Conservation (phyloP, 1,140 invertebrate species). For the Oryzaephilus surinamensis region DNA sequence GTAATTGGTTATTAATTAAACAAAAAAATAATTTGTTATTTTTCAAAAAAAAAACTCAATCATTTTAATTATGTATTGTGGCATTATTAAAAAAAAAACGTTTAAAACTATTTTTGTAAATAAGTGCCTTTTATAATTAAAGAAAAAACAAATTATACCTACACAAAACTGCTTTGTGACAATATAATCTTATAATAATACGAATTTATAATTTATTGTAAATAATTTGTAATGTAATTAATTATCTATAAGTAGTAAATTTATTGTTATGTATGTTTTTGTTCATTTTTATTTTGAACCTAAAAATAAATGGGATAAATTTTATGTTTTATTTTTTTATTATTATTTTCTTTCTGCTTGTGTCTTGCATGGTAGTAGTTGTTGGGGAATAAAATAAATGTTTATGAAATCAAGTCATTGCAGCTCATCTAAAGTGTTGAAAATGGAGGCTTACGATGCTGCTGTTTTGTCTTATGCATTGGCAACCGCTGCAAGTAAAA, state of each 20-base stretch:
- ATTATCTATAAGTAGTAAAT: slow-evolving; percentile 16
- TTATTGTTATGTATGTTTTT: slow-evolving; percentile 32
- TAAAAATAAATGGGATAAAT: slow-evolving; percentile 35
- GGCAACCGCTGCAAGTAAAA: slow-evolving; percentile 37
- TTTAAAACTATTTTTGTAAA: no score
- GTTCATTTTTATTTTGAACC: slow-evolving; percentile 32
- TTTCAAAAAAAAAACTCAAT: no score
- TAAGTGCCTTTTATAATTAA: no score
- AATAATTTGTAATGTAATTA: no score
- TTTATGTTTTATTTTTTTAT: slow-evolving; percentile 29
- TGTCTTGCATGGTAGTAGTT: slow-evolving; percentile 1
- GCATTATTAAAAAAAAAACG: no score
- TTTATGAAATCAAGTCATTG: slow-evolving; percentile 19
- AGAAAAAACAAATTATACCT: no score
- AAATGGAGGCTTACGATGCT: slow-evolving; percentile 46
- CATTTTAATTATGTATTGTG: no score
- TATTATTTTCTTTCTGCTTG: slow-evolving; percentile 12
- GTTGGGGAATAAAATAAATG: slow-evolving; percentile 5
- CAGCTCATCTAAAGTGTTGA: slow-evolving; percentile 51
- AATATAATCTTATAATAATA: no score
- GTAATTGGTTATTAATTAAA: no score
- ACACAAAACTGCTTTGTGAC: no score
- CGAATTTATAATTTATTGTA: no score
- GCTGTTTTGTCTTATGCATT: slow-evolving; percentile 36
- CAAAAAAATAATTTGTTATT: no score